Conservation (phyloP, 2,797 vertebrate genomes). For the Cynodonichthys magdalenae region DNA sequence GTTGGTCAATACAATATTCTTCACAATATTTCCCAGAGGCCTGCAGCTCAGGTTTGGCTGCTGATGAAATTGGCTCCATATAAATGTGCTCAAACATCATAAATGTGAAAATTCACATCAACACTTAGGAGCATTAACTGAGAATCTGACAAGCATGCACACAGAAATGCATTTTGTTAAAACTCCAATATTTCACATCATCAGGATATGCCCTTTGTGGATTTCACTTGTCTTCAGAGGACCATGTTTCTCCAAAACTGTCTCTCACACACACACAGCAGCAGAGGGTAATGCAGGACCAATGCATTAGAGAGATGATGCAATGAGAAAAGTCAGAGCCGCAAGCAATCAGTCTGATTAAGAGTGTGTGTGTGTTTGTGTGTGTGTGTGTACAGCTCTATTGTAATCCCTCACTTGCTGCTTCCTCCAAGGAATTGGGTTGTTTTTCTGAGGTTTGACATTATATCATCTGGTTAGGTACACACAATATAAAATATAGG, state of each 20-base stretch:
- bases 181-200: constrained; percentile 30
- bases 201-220: constrained; percentile 22
- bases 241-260: constrained; percentile 18
- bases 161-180: constrained; percentile 21
- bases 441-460: constrained; percentile 49
- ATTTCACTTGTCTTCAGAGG: constrained; percentile 34
- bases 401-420: constrained; percentile 32
- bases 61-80: constrained; percentile 39
- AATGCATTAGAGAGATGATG: constrained; percentile 80
- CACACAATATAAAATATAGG: constrained; percentile 40
- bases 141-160: constrained; percentile 33
- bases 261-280: constrained; percentile 12
- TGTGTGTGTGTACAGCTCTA: constrained; percentile 27
- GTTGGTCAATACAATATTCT: constrained; percentile 32
- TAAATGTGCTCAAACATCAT: constrained; percentile 21
- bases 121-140: constrained; percentile 17
- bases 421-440: constrained; percentile 48
- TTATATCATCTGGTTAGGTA: constrained; percentile 44
- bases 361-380: constrained; percentile 37
- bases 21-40: constrained; percentile 20
- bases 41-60: constrained; percentile 37
- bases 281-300: constrained; percentile 49
- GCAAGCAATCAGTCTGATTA: constrained; percentile 77
- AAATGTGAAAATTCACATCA: constrained; percentile 21
- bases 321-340: constrained; percentile 73